Evolutionary conservation across 2,797 vertebrate species (phyloP), one percentile per base, ranked within the genome.

Genomic region (Neosalanx taihuensis): DNA sequence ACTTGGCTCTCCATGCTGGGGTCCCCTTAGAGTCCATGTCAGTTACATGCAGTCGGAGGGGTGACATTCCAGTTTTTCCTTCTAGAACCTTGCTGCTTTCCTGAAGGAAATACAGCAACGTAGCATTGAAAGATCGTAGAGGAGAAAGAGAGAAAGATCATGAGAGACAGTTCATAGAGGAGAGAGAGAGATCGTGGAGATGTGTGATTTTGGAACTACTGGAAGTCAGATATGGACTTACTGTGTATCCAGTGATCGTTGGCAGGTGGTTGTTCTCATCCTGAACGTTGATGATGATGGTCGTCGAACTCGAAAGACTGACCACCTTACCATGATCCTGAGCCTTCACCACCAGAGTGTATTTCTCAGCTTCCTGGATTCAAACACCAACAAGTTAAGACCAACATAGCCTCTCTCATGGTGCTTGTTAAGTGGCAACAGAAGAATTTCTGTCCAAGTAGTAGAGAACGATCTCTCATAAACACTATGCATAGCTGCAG

Each of bases 191-290:
- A 5, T 35, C 33, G 6, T 35, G 33, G 41, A 41, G 41, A 41
- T 41, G 41, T 41, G 41, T 3, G 41, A 41, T 41, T 9, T 23
- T 12, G 23, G 23, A 26, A 26, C 23, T 26, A 29, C 6, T 10
- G 12, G 23, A 26, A 49, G n/a, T 46, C 41, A 23, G 46, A 65
- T 37, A 12, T 41, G 41, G 41, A 69, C 84, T 49, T 73, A 91
- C 90, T 6, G 84, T 86, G 78, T 81, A 83, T 51, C 79, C 77
- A 0, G 7, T 83, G 78, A 91, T 81, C 13, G 29, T 60, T 0
- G 91, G 91, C 6, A 75, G 62, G 58, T 90, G 71, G 71, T 90
- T 87, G 76, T 93, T 92, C 4, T 79, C 78, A 0, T 91, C 88
- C 69, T 69, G 15, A 26, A 93, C 72, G 1, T 81, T 58, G 60